A percentile compares a stretch with the other conserved stretches of the same genome.
These are phyloP conservation scores for Petrolisthes cinctipes DNA, from an alignment of 2,888 invertebrate genomes.

Conservation along the genomic window DNA sequence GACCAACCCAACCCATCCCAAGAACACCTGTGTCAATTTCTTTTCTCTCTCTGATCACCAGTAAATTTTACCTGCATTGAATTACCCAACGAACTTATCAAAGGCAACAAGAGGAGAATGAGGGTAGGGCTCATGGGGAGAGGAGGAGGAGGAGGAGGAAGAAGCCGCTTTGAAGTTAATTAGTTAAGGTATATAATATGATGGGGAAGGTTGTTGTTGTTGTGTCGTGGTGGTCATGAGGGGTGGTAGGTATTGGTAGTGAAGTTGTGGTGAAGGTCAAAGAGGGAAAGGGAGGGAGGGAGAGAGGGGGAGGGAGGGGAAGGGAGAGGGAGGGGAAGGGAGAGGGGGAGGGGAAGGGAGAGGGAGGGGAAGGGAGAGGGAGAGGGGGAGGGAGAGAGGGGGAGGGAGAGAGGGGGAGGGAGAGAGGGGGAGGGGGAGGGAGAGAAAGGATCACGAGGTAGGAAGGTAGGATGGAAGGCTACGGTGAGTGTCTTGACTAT, in stretches of 20 bases:
- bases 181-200: neutral
- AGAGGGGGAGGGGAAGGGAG: neutral
- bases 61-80: no score
- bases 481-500: no score
- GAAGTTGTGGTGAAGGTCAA: neutral
- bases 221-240: neutral
- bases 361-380: neutral
- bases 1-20: no score
- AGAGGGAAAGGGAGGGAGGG: conserved; percentile 3
- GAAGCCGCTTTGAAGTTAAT: neutral
- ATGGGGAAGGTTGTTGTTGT: neutral
- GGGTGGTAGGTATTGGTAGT: neutral
- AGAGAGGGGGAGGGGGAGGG: neutral
- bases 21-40: no score
- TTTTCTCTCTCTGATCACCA: no score
- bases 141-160: neutral
- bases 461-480: neutral
- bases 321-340: neutral
- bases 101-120: neutral
- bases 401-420: neutral
- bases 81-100: neutral
- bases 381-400: neutral
- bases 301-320: conserved; percentile 13
- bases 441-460: neutral
- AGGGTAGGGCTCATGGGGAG: neutral